Evolutionary conservation across 35 echinoderm and acorn worm genomes (phyloP), one percentile per base, ranked within the genome.

Genomic region (Ophiothrix spiculata): DNA sequence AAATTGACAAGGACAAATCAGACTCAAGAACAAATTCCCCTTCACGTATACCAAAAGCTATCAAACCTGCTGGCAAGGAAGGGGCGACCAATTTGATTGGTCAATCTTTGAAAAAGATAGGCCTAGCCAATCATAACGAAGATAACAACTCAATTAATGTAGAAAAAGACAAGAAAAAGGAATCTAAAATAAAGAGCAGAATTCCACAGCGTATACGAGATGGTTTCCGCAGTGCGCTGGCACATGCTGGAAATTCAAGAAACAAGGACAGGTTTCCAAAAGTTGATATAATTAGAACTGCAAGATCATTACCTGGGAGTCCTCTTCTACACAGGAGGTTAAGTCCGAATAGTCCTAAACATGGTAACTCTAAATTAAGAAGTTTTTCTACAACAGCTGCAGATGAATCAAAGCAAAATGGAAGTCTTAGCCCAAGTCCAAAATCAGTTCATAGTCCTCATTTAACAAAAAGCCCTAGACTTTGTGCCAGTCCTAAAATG

Each of bases 131-230:
- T 33, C 42, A 16, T 8, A 34, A 36, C 11, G 17, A 12, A n/a
- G 63, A 69, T 23, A 32, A 84, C 15, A 35, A 63, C 54, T 64
- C 81, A 29, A 42, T 36, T 34, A 36, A 36, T 34, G 35, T 8
- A 0, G 32, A 64, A 25, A 54, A 73, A 35, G 81, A 64, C 37
- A 84, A 84, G 56, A 84, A 84, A 34, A 84, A 60, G 33, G 81
- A 84, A 15, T 76, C 88, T 14, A 90, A 90, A 81, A 54, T 81
- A 49, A 83, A 83, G 82, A 90, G 88, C 33, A 74, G 76, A 37
- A 90, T 90, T 46, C 88, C 88, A 32, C 64, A 83, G 80, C 76
- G 76, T 39, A 90, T 90, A 39, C 39, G 88, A 39, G 38, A 90
- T 28, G 75, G 88, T 40, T 84, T 90, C 36, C 76, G 75, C 35